Conservation (phyloP, 2,888 invertebrate species). For the Tanytarsus gracilentus region DNA sequence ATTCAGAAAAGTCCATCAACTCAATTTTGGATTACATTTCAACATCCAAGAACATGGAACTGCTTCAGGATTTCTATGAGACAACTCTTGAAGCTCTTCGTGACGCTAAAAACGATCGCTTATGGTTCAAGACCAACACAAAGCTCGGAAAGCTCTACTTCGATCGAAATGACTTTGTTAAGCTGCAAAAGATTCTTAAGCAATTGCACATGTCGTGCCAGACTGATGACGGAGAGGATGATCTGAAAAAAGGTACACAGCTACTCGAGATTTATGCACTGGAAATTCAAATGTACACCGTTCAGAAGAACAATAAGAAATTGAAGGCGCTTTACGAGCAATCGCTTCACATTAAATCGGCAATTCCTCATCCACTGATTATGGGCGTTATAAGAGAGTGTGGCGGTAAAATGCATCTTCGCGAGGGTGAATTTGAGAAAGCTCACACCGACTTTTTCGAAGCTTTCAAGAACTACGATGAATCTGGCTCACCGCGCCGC, state of each 20-base stretch:
- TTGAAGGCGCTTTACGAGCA: constrained; percentile 94
- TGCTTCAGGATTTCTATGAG: constrained; percentile 97
- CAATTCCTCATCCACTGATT: constrained; percentile 98
- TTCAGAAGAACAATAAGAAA: constrained; percentile 98
- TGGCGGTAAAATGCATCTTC: constrained; percentile 98
- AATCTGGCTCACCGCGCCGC: constrained; percentile 91
- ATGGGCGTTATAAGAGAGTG: constrained; percentile 99
- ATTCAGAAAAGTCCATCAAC: constrained; percentile 99
- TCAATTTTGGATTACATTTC: constrained; percentile 99
- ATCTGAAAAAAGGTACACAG: constrained; percentile 95
- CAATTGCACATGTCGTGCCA: constrained; percentile 95
- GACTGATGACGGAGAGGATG: constrained; percentile 97
- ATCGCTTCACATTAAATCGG: constrained; percentile 96
- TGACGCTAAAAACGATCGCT: constrained; percentile 96
- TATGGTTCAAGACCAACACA: constrained; percentile 99
- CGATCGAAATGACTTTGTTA: constrained; percentile 88
- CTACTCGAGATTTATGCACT: constrained; percentile 95
- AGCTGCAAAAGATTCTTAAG: constrained; percentile 91
- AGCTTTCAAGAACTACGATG: constrained; percentile 99
- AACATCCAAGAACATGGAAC: constrained; percentile 97
- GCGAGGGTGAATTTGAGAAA: constrained; percentile 97
- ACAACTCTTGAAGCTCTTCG: constrained; percentile 88
- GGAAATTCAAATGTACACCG: constrained; percentile 99
- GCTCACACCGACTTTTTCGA: constrained; percentile 99
- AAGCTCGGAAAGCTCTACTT: constrained; percentile 97